Evolutionary conservation across 2,888 invertebrate species (phyloP).

Genomic region (Hydraecia micacea): DNA sequence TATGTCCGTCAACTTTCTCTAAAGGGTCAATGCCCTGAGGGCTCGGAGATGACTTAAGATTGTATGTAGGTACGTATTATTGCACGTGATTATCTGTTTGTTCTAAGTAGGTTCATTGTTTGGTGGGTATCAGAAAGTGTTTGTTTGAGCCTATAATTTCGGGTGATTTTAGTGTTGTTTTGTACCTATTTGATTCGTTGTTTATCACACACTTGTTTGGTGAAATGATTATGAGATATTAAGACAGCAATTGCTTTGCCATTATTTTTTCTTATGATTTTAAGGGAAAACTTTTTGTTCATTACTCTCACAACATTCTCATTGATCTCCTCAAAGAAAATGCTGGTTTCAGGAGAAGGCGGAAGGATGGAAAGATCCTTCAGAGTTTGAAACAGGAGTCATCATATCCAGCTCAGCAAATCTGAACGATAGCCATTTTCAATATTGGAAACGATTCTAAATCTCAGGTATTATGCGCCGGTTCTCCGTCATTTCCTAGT

Average conservation of each 20-base stretch:
- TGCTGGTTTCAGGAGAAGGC: neutral
- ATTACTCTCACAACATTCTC: neutral
- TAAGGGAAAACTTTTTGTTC: neutral
- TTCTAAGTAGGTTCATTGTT: conserved; percentile 21
- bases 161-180: neutral
- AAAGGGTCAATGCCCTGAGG: conserved; percentile 35
- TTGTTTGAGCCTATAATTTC: neutral
- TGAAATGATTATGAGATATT: neutral
- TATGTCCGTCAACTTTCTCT: conserved; percentile 60
- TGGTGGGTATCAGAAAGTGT: conserved; percentile 8
- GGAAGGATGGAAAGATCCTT: neutral
- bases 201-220: neutral
- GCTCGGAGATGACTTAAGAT: conserved; percentile 30
- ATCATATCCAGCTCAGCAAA: neutral
- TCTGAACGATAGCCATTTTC: neutral
- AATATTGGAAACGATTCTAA: neutral
- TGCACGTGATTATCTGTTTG: conserved; percentile 13
- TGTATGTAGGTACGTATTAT: conserved; percentile 6
- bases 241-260: neutral
- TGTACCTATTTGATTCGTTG: neutral
- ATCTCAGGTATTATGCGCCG: no score
- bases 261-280: neutral
- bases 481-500: no score
- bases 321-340: neutral
- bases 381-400: neutral